Percentiles rank a stretch among this genome's conserved stretches.
Conservation (phyloP, 1,140 invertebrate species). For the Sitobion miscanthi region DNA sequence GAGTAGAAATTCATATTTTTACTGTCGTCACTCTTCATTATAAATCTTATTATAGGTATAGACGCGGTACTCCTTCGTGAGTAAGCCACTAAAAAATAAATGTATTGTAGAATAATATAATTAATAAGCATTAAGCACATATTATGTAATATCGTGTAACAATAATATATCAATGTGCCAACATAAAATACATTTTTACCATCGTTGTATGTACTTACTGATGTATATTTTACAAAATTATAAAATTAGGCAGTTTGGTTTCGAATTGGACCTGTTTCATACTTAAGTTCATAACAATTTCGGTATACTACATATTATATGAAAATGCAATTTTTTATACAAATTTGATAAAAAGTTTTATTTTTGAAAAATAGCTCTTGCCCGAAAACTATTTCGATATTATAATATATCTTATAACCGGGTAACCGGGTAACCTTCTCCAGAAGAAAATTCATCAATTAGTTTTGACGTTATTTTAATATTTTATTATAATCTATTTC, state of each 20-base stretch:
- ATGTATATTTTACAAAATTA: not conserved
- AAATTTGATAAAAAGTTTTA: constrained; percentile 4
- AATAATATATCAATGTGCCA: not conserved
- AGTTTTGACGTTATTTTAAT: not conserved
- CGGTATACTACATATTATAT: not conserved
- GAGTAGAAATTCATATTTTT: not conserved
- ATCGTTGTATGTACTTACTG: no score
- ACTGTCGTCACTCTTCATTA: not conserved
- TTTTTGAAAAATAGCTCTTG: not conserved
- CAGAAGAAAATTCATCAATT: not conserved
- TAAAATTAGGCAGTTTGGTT: not conserved
- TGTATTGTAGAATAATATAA: not conserved
- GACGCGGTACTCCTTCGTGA: not conserved
- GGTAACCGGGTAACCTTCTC: not conserved
- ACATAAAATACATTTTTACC: no score
- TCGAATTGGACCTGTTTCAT: not conserved
- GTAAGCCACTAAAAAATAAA: not conserved
- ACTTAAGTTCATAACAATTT: not conserved
- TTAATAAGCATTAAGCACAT: not conserved
- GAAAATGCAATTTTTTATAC: not conserved
- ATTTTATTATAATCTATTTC: not conserved
- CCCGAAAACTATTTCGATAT: not conserved
- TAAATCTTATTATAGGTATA: not conserved
- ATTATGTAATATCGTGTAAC: not conserved
- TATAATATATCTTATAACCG: no score